Conservation (phyloP, 2,888 invertebrate genomes). For the Drosophila atripex region DNA sequence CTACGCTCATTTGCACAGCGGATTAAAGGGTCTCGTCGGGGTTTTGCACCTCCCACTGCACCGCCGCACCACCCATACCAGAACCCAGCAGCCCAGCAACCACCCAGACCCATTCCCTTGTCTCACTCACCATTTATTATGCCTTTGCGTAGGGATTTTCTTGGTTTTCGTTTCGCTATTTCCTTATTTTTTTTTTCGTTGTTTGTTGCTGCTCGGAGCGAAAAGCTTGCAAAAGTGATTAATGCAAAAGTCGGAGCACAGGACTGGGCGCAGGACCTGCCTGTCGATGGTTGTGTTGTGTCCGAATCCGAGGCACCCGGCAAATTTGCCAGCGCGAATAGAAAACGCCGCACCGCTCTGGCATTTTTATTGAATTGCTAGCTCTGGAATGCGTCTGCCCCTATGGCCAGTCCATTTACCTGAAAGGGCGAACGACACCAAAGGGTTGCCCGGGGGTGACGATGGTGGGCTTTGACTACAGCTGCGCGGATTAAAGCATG, state of each 20-base stretch:
- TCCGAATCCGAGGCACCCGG: conserved; percentile 35
- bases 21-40: conserved; percentile 78
- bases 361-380: conserved; percentile 74
- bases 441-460: conserved; percentile 1
- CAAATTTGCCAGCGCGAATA: conserved; percentile 72
- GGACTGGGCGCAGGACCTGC: conserved; percentile 27
- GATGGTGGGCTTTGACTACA: conserved; percentile 58
- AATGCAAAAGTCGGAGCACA: conserved; percentile 69
- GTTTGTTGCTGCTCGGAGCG: conserved; percentile 39
- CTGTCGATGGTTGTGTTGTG: conserved; percentile 41
- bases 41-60: conserved; percentile 60
- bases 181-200: conserved; percentile 24
- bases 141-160: conserved; percentile 67
- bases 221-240: conserved; percentile 77
- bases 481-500: conserved; percentile 69
- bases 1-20: conserved; percentile 70
- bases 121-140: conserved; percentile 55
- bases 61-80: not conserved
- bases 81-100: not conserved
- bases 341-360: conserved; percentile 61
- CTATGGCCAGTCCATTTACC: conserved; percentile 59
- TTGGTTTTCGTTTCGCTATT: conserved; percentile 52
- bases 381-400: conserved; percentile 59
- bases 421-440: conserved; percentile 5
- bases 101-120: conserved; percentile 6